Conservation (phyloP, 2,113 vertebrate species). For the Atherinomorus stipes region DNA sequence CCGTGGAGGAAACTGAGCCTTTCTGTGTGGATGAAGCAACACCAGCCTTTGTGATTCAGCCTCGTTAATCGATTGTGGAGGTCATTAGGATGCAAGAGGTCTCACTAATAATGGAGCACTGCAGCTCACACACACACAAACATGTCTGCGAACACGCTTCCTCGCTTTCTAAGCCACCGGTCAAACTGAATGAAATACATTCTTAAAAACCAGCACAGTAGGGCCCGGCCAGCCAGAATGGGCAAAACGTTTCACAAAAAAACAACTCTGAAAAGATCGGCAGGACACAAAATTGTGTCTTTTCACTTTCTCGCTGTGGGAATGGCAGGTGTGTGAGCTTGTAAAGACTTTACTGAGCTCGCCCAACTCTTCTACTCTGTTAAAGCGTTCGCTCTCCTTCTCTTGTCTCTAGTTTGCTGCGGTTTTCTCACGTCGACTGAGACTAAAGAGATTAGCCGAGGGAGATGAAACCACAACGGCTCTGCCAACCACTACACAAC, state of each 20-base stretch:
- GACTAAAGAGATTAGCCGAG: slow-evolving; percentile 65
- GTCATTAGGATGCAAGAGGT: slow-evolving; percentile 35
- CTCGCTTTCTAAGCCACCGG: slow-evolving; percentile 63
- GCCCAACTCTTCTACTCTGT: slow-evolving; percentile 18
- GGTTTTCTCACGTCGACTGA: slow-evolving; percentile 53
- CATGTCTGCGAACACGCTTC: not conserved
- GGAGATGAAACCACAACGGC: slow-evolving; percentile 51
- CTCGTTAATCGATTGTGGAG: slow-evolving; percentile 48
- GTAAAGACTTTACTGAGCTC: slow-evolving; percentile 23
- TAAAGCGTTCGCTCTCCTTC: slow-evolving; percentile 20
- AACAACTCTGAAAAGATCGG: slow-evolving; percentile 59
- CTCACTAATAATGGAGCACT: slow-evolving; percentile 26
- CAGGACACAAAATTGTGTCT: slow-evolving; percentile 54
- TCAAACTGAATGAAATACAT: slow-evolving; percentile 69
- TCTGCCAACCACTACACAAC: slow-evolving; percentile 54
- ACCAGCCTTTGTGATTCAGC: slow-evolving; percentile 51
- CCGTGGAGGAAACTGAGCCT: slow-evolving; percentile 27
- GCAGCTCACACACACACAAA: slow-evolving; percentile 22
- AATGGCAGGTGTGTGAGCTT: slow-evolving; percentile 53
- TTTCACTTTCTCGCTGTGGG: slow-evolving; percentile 45
- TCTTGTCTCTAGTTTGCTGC: slow-evolving; percentile 39
- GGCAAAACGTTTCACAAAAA: slow-evolving; percentile 40
- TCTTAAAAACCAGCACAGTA: slow-evolving; percentile 58
- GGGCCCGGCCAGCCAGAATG: slow-evolving; percentile 51
- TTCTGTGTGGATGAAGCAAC: slow-evolving; percentile 37